Evolutionary conservation across 1,140 invertebrate species (phyloP), one percentile per base, ranked within the genome.

Genomic region (Ctenoplectra terminalis): DNA sequence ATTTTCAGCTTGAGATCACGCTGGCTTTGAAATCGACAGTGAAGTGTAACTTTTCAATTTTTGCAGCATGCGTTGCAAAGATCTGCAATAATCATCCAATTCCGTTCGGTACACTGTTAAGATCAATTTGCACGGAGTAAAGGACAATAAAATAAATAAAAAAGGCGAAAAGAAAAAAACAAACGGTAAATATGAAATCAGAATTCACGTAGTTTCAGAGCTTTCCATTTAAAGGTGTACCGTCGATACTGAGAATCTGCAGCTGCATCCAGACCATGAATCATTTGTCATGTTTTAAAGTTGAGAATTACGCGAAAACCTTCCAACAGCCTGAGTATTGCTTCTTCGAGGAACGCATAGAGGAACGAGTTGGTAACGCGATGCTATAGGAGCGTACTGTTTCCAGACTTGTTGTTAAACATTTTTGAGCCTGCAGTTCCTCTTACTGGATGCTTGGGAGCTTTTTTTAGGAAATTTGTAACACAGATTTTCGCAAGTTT

Each of bases 261-360:
- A 69, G 66, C 66, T 71, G 69, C 26, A 13, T 29, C 7, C 20
- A 54, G 23, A 23, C 26, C 37, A 20, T 67, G 63, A 76, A 76
- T 67, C 74, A 67, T 76, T 76, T 56, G 74, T 76, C 74, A 67
- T 48, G 74, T 76, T 76, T 40, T 48, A 26, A 40, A 34, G 26
- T 37, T 17, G 74, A 77, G 43, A 54, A 46, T 54, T 69, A 46
- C 50, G 26, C 26, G 64, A 77, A 40, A 72, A 63, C 34, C 26
- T 67, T n/a, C 37, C 20, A 17, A 7, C 7, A 2, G 2, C n/a
- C 8, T 13, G 50, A 71, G 34, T 71, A 26, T n/a, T n/a, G 50
- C 34, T 71, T 23, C 31, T 34, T 26, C n/a, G 50, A 23, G n/a
- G 15, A 54, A 40, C 40, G 26, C 48, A 46, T 54, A 54, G 50